Evolutionary conservation across 2,113 vertebrate genomes (phyloP), one percentile per base, ranked within the genome.

Genomic region (Pyrgilauda ruficollis): DNA sequence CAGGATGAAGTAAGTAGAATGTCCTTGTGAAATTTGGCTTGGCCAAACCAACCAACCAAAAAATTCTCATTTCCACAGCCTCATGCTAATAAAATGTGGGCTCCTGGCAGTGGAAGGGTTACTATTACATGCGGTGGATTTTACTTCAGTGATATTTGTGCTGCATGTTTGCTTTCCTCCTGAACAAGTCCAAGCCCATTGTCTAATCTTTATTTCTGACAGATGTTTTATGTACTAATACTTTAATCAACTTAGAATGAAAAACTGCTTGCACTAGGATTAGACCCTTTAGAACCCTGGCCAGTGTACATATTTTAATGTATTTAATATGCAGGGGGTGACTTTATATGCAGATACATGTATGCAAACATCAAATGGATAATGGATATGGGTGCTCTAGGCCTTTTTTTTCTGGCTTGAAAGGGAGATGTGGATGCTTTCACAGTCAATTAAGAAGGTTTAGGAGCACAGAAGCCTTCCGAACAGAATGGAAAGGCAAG

Each of bases 171-270:
- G 88, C 88, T 75, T 95, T 70, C 47, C 62, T 93, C 55, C 83
- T 84, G 77, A 87, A 46, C 86, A 76, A 91, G 82, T 82, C 74
- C 4, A 15, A 93, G 72, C 84, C 84, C 62, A 64, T 95, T 96
- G 94, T 84, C 73, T 95, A 93, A 90, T 93, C 85, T 95, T 92
- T 91, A 50, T 86, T 96, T 92, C 69, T 95, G 91, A 95, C 95
- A 92, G 96, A 96, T 97, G 96, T 92, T 95, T 92, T 87, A 41
- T 87, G 80, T 95, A 77, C 88, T 93, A 96, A 94, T 88, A 67
- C 77, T 96, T 97, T 93, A 96, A 96, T 96, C 93, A 94, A 61
- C 77, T 18, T 67, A 90, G 69, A 93, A 72, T 53, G 59, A 72
- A 86, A 93, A 96, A 59, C 69, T 90, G 85, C 85, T 91, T 94